Evolutionary conservation across 2,797 vertebrate species (phyloP).

Genomic region (Sebastes aleutianus): DNA sequence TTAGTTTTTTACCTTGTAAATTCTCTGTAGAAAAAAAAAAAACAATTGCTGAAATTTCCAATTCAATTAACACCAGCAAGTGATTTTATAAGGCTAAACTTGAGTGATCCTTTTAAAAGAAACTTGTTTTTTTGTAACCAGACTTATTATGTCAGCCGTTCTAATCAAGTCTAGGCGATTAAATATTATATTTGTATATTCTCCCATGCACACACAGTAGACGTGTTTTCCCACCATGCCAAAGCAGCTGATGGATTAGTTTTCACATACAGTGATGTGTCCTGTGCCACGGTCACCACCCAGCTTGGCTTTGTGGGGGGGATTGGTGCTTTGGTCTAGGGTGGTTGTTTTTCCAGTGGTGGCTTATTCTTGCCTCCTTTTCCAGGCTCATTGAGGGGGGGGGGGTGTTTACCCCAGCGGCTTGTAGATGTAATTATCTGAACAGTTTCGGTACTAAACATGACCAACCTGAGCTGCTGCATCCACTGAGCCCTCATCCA

Average conservation of each 20-base stretch:
- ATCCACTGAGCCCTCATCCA: constrained; percentile 47
- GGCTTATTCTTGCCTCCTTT: constrained; percentile 55
- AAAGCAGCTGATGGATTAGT: constrained; percentile 74
- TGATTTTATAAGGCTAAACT: constrained; percentile 90
- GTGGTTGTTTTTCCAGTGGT: constrained; percentile 50
- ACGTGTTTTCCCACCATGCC: constrained; percentile 63
- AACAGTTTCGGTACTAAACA: constrained; percentile 57
- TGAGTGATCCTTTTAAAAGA: constrained; percentile 72
- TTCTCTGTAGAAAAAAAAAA: constrained; percentile 89
- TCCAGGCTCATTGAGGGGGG: constrained; percentile 11
- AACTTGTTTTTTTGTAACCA: constrained; percentile 69
- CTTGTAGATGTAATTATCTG: constrained; percentile 11
- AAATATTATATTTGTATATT: constrained; percentile 68
- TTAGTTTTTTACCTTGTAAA: constrained; percentile 99
- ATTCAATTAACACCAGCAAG: constrained; percentile 96
- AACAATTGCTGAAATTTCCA: constrained; percentile 85
- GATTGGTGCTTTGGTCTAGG: constrained; percentile 57
- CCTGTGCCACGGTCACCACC: constrained; percentile 61
- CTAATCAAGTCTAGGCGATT: constrained; percentile 61
- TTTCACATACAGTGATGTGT: constrained; percentile 54
- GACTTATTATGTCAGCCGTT: constrained; percentile 65
- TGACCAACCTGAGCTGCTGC: constrained; percentile 54
- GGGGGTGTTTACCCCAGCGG: constrained; percentile 50
- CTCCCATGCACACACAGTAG: constrained; percentile 60
- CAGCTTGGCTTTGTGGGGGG: constrained; percentile 50